A percentile compares a stretch with the other conserved stretches of the same genome.
Conservation (phyloP, 1,140 invertebrate species). For the Drosophila pruinosa region DNA sequence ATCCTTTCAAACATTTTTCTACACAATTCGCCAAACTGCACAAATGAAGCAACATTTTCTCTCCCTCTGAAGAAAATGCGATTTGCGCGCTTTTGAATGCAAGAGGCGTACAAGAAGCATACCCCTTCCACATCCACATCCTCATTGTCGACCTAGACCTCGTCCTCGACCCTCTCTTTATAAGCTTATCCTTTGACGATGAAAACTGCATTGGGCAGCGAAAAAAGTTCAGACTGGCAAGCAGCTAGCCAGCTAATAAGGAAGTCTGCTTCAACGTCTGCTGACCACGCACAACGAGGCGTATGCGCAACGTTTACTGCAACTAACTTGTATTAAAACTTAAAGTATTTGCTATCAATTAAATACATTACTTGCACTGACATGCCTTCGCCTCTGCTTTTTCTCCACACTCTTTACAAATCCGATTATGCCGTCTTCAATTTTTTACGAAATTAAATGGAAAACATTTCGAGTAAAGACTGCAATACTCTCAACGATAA, state of each 20-base stretch:
- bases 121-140: conserved; percentile 10
- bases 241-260: conserved; percentile 68
- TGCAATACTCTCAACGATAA: background rate
- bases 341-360: conserved; percentile 38
- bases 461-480: background rate
- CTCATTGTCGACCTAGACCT: background rate
- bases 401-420: background rate
- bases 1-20: conserved; percentile 77
- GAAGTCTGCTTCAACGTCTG: conserved; percentile 27
- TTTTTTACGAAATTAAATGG: background rate
- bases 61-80: conserved; percentile 68
- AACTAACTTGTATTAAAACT: conserved; percentile 20
- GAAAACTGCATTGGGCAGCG: conserved; percentile 68
- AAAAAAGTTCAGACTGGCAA: conserved; percentile 56
- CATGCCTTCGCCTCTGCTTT: background rate
- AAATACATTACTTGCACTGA: background rate
- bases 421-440: conserved; percentile 6
- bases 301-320: conserved; percentile 40
- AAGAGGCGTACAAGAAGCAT: conserved; percentile 61
- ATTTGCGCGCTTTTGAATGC: conserved; percentile 80
- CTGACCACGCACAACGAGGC: conserved; percentile 42
- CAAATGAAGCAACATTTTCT: conserved; percentile 81
- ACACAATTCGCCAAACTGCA: conserved; percentile 72
- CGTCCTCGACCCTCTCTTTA: background rate
- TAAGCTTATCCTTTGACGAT: conserved; percentile 69